Percentiles rank a stretch among this genome's conserved stretches.
phyloP scores from a whole-genome alignment of 2,797 vertebrate genomes.

The Scleropages formosus region DNA sequence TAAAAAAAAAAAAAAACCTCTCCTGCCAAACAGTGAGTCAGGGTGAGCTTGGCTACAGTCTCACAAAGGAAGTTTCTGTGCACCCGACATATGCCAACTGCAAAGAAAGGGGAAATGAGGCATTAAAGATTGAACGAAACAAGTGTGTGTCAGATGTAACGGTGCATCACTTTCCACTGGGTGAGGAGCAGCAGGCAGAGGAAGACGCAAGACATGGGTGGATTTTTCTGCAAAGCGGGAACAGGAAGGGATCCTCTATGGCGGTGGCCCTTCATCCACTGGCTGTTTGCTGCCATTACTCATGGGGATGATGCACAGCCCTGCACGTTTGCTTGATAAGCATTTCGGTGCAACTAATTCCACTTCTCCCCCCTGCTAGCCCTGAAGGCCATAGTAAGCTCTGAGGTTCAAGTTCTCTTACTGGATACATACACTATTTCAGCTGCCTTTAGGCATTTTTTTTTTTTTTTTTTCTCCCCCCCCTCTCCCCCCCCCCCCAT shows the following conservation, averaged over 20 bases:
- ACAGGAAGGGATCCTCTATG: conserved; percentile 42
- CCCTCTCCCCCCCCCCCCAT: too few relatives aligned
- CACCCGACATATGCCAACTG: background rate
- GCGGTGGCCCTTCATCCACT: conserved; percentile 45
- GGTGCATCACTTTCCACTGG: conserved; percentile 50
- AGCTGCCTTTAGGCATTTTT: too few relatives aligned
- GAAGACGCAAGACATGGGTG: conserved; percentile 53
- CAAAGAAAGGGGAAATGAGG: background rate
- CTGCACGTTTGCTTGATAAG: too few relatives aligned
- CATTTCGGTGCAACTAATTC: too few relatives aligned
- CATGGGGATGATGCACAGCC: too few relatives aligned
- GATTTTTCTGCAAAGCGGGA: background rate
- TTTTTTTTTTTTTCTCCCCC: too few relatives aligned
- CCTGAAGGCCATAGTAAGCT: too few relatives aligned
- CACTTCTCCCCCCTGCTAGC: too few relatives aligned
- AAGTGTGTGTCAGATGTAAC: conserved; percentile 49
- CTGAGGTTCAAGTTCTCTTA: too few relatives aligned
- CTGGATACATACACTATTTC: too few relatives aligned
- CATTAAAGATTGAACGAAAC: background rate
- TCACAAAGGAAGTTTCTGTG: background rate
- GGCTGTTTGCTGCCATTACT: too few relatives aligned
- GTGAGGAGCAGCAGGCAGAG: too few relatives aligned
- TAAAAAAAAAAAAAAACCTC: background rate
- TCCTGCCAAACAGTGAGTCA: background rate
- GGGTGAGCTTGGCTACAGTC: background rate